Percentiles rank a stretch among this genome's conserved stretches.
These are phyloP conservation scores for Pogonus chalceus DNA, from an alignment of 1,140 invertebrate genomes.

Conservation along the genomic window DNA sequence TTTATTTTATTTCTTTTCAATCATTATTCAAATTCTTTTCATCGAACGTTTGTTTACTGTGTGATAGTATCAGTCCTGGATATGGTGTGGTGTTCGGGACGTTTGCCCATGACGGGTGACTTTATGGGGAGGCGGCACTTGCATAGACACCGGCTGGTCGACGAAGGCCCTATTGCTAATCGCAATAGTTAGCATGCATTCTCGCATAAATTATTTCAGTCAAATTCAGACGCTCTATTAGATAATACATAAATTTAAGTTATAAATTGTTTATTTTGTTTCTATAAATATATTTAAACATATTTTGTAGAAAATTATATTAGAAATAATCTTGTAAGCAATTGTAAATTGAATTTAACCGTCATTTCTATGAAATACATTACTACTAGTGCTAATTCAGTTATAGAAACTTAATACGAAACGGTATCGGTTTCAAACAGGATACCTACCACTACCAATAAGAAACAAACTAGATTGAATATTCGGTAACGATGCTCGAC, in stretches of 20 bases:
- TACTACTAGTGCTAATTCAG: no score
- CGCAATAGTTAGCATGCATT: neutral
- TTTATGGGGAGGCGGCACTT: neutral
- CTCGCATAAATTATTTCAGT: slow-evolving; percentile 3
- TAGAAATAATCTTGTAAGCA: no score
- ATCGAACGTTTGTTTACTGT: slow-evolving; percentile 2
- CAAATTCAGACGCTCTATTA: no score
- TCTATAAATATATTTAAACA: no score
- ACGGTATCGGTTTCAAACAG: slow-evolving; percentile 1
- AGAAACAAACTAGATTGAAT: neutral
- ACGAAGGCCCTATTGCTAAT: neutral
- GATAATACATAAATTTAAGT: no score
- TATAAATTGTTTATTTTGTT: no score
- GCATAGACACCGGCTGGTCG: slow-evolving; percentile 1
- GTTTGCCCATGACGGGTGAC: neutral
- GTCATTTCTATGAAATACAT: no score
- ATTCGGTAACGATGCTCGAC: slow-evolving; percentile 2
- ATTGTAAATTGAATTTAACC: no score
- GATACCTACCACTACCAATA: no score
- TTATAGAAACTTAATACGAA: no score
- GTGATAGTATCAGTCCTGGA: neutral
- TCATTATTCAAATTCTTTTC: slow-evolving; percentile 6
- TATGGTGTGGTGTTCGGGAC: neutral
- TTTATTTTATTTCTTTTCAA: neutral
- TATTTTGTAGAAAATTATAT: no score